phyloP scores from a whole-genome alignment of 2,888 invertebrate genomes.

The Amphipoea oculea region DNA sequence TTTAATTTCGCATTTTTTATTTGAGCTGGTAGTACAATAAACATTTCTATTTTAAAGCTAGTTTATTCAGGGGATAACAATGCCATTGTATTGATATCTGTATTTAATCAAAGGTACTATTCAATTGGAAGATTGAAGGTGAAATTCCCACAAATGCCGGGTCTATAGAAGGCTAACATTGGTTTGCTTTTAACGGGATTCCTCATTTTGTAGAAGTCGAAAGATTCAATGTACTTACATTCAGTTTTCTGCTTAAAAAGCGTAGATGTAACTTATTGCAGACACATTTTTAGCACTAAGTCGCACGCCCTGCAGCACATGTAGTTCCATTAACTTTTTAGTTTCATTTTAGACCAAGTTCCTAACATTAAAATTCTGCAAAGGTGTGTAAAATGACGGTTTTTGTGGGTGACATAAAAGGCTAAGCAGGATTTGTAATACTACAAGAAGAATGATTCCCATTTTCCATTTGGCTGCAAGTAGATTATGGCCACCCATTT shows the following conservation, averaged over 20 bases:
- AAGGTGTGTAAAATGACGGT: background rate
- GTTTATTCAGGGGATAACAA: conserved; percentile 5
- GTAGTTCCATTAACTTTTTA: conserved; percentile 23
- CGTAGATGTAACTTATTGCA: conserved; percentile 19
- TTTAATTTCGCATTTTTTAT: background rate
- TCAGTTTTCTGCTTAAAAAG: conserved; percentile 30
- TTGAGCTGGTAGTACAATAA: background rate
- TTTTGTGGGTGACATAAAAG: background rate
- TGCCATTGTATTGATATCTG: background rate
- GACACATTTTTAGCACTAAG: conserved; percentile 35
- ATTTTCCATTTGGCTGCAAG: background rate
- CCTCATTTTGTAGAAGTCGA: background rate
- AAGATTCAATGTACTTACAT: conserved; percentile 12
- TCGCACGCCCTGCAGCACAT: background rate
- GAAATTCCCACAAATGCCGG: background rate
- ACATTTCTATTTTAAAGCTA: background rate
- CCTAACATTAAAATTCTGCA: background rate
- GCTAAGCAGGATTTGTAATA: background rate
- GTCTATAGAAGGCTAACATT: conserved; percentile 18
- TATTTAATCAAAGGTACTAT: conserved; percentile 17
- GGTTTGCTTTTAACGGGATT: conserved; percentile 49
- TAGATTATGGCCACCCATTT: background rate
- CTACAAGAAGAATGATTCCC: background rate
- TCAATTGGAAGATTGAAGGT: conserved; percentile 17
- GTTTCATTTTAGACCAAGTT: background rate